These are phyloP conservation scores for Astreopora myriophthalma DNA, from an alignment of 64 coral and sea anemone species.

Conservation along the genomic window DNA sequence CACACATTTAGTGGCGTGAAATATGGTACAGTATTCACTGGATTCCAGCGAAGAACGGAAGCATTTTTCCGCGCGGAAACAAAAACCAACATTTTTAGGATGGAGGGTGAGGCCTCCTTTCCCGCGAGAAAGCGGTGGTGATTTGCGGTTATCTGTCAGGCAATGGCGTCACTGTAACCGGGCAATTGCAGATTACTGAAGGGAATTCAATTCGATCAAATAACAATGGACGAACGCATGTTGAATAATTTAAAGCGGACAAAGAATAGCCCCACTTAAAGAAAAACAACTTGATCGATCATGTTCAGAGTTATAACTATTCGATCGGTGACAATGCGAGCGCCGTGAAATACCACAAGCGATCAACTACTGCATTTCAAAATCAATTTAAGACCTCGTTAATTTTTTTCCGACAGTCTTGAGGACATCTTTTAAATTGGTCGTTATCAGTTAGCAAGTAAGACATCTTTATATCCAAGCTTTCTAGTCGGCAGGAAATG, in stretches of 20 bases:
- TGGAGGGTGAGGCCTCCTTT: neutral
- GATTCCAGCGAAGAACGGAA: neutral
- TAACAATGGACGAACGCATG: slow-evolving; percentile 37
- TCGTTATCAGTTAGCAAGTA: slow-evolving; percentile 25
- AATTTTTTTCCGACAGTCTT: slow-evolving; percentile 19
- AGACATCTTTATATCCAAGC: slow-evolving; percentile 36
- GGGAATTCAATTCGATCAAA: slow-evolving; percentile 42
- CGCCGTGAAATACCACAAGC: neutral
- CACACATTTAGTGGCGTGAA: neutral
- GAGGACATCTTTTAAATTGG: slow-evolving; percentile 20
- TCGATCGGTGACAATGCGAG: neutral
- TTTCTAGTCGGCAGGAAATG: slow-evolving; percentile 31
- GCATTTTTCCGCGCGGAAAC: neutral
- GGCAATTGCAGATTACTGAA: slow-evolving; percentile 20
- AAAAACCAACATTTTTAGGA: neutral
- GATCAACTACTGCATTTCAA: neutral
- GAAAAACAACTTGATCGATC: slow-evolving; percentile 20
- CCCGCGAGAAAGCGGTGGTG: neutral
- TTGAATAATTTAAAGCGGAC: slow-evolving; percentile 45
- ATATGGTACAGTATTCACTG: neutral
- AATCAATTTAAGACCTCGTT: slow-evolving; percentile 24
- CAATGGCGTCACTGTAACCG: slow-evolving; percentile 18
- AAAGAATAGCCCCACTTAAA: slow-evolving; percentile 19
- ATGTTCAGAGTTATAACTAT: neutral
- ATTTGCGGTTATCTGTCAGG: neutral